Evolutionary conservation across 2,113 vertebrate species (phyloP), one percentile per base, ranked within the genome.

Genomic region (Lepisosteus osseus): DNA sequence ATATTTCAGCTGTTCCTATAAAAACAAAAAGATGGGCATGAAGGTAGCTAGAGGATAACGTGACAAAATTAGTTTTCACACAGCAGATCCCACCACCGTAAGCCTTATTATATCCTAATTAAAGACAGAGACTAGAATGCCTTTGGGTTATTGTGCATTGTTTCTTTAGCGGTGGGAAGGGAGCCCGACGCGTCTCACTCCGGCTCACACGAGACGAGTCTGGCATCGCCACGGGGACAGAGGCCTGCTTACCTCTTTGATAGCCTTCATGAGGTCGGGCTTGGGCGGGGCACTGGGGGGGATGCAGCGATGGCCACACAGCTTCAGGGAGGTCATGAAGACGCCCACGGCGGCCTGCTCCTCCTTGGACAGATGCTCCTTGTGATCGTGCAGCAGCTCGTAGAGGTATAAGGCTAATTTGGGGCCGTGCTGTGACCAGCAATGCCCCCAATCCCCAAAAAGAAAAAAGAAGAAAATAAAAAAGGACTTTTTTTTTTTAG

Each of bases 381-480:
- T 90, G 84, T 99, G 95, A 79, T 92, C 91, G 42, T 94, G 92
- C 68, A 97, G 86, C 88, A 99, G 81, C 77, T 98, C 96, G n/a
- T 94, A 94, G 55, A 99, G 90, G 78, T 97, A 98, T 0, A 99
- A 87, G 8, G 91, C 92, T 86, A 99, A 77, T 82, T 98, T 99
- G 69, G 95, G 94, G 54, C 97, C 97, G 51, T 98, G 97, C 97
- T 99, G 80, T 29, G 67, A 43, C 3, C 6, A 40, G 12, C 29
- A 65, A 59, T 59, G 13, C 12, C 5, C 2, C 5, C n/a, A 59
- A 59, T 4, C 57, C 57, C 12, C 57, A 59, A 13, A 59, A 59
- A 59, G 9, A 6, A 9, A 51, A 51, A 6, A 51, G 0, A 51
- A 29, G 29, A 29, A 29, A 29, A 29, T 29, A 29, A 29, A 29